Evolutionary conservation across 2,797 vertebrate species (phyloP).

Genomic region (Molossus molossus): DNA sequence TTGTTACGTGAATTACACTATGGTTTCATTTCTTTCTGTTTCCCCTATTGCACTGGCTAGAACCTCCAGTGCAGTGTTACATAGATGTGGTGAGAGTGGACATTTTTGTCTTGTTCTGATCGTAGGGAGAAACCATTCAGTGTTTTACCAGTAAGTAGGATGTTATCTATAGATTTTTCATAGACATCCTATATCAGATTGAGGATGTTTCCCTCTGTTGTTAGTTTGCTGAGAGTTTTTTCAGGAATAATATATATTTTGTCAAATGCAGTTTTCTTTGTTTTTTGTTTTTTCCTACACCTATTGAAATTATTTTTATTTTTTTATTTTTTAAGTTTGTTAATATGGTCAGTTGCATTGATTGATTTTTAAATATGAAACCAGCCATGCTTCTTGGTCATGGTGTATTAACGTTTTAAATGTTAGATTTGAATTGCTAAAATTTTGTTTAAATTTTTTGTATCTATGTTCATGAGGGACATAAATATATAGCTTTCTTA

Average conservation of each 20-base stretch:
- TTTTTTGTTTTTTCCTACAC: not conserved
- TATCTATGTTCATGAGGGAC: not conserved
- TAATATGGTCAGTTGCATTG: not conserved
- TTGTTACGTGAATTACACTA: not conserved
- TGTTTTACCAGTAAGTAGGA: not conserved
- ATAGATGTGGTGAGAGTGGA: not conserved
- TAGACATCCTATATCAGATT: not conserved
- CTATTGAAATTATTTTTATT: not conserved
- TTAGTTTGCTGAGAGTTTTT: not conserved
- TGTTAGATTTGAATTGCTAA: constrained; percentile 59
- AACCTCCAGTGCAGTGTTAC: not conserved
- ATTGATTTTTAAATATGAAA: constrained; percentile 51
- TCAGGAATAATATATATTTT: not conserved
- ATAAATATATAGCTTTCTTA: constrained; percentile 21
- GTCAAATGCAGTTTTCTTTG: constrained; percentile 11
- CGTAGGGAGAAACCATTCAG: not conserved
- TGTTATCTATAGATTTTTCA: not conserved
- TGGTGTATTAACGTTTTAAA: not conserved
- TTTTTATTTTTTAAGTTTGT: not conserved
- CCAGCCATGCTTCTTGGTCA: not conserved
- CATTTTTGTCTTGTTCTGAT: constrained; percentile 20
- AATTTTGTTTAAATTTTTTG: constrained; percentile 36
- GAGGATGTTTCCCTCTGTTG: not conserved
- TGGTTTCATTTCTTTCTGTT: not conserved
- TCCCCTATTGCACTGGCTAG: not conserved